These are phyloP conservation scores for Conus betulinus DNA, from an alignment of 1,140 invertebrate genomes.

Conservation along the genomic window DNA sequence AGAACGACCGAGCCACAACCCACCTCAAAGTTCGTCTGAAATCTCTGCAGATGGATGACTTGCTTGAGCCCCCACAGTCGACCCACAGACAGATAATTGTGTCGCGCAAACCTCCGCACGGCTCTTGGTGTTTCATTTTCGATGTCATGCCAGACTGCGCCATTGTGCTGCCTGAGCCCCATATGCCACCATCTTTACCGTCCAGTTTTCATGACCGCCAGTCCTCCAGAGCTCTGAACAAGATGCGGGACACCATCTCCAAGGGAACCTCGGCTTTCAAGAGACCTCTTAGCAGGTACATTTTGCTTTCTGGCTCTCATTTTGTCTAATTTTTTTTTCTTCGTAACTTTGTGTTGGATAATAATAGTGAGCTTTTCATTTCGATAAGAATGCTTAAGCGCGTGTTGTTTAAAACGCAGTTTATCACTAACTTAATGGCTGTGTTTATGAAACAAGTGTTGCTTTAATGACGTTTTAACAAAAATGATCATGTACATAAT, in stretches of 20 bases:
- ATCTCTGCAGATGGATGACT: slow-evolving; percentile 91
- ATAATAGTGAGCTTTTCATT: too few relatives aligned
- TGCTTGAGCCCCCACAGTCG: slow-evolving; percentile 85
- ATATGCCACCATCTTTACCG: slow-evolving; percentile 72
- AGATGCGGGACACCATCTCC: background rate
- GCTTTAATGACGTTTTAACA: too few relatives aligned
- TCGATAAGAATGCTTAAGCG: too few relatives aligned
- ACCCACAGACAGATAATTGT: slow-evolving; percentile 86
- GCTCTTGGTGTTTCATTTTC: slow-evolving; percentile 80
- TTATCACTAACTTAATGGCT: too few relatives aligned
- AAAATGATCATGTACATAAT: too few relatives aligned
- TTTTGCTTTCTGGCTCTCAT: background rate
- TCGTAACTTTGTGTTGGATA: too few relatives aligned
- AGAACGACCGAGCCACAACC: slow-evolving; percentile 81
- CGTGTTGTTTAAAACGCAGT: too few relatives aligned
- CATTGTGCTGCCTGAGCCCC: slow-evolving; percentile 65
- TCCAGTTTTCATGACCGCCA: slow-evolving; percentile 69
- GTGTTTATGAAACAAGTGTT: too few relatives aligned
- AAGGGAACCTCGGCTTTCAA: background rate
- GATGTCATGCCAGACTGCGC: slow-evolving; percentile 85
- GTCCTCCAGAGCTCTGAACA: background rate
- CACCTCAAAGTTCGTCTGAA: slow-evolving; percentile 85
- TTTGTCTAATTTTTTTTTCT: background rate
- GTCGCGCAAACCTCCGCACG: slow-evolving; percentile 76
- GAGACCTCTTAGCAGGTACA: background rate